These are phyloP conservation scores for Psilopsiagon aurifrons DNA, from an alignment of 2,113 vertebrate genomes.

Conservation along the genomic window DNA sequence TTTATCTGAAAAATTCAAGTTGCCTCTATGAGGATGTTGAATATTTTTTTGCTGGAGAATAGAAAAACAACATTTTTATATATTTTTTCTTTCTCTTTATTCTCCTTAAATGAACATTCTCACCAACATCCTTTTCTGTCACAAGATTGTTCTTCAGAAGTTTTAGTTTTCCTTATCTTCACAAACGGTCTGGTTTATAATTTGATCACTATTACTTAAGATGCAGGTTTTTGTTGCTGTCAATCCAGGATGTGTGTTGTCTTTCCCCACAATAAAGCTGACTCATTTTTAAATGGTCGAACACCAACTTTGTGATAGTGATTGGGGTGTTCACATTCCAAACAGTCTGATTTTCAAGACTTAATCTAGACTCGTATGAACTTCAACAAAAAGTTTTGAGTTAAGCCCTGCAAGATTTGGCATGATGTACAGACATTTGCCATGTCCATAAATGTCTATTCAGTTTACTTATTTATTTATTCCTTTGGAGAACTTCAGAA, in stretches of 20 bases:
- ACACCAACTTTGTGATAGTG: neutral
- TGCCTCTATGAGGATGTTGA: neutral
- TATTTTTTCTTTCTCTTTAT: neutral
- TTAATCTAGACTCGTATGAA: neutral
- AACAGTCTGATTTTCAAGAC: neutral
- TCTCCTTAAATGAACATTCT: neutral
- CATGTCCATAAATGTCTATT: neutral
- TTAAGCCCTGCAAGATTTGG: neutral
- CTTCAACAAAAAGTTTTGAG: neutral
- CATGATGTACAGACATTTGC: neutral
- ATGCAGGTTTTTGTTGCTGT: neutral
- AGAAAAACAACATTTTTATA: neutral
- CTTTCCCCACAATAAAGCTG: neutral
- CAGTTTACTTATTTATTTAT: neutral
- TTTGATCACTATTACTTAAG: neutral
- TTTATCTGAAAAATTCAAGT: neutral
- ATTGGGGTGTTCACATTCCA: neutral
- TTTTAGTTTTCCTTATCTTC: neutral
- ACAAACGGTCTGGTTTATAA: neutral
- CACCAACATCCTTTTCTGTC: neutral
- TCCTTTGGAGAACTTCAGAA: neutral
- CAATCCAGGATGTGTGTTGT: neutral
- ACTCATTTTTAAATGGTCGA: neutral
- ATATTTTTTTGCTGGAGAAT: neutral
- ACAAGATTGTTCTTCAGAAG: neutral